phyloP scores from a whole-genome alignment of 2,888 invertebrate genomes.

The Pterostichus niger region DNA sequence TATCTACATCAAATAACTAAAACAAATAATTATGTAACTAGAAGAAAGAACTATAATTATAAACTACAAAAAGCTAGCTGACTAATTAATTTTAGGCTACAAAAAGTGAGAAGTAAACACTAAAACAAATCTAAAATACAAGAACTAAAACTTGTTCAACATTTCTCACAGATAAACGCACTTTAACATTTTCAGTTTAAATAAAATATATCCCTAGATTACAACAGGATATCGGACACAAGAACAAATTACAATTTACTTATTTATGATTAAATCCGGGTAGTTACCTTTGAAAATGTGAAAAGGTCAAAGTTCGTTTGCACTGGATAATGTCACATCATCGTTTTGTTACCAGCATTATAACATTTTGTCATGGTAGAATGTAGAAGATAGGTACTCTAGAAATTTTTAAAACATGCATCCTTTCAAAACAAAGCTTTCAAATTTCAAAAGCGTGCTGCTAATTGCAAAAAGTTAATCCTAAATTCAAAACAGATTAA shows the following conservation, averaged over 20 bases:
- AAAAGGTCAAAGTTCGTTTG: constrained; percentile 48
- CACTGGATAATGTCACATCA: constrained; percentile 50
- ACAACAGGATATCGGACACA: neutral
- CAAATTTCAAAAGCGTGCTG: constrained; percentile 15
- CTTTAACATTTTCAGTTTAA: constrained; percentile 31
- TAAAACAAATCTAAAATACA: constrained; percentile 37
- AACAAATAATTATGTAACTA: constrained; percentile 20
- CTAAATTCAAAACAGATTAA: neutral
- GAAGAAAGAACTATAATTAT: constrained; percentile 17
- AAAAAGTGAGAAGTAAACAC: constrained; percentile 48
- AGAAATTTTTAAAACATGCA: constrained; percentile 50
- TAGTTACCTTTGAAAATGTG: constrained; percentile 40
- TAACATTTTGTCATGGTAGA: constrained; percentile 58
- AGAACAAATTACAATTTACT: constrained; percentile 35
- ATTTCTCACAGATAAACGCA: constrained; percentile 8
- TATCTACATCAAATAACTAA: constrained; percentile 34
- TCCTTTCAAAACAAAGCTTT: neutral
- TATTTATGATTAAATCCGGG: constrained; percentile 29
- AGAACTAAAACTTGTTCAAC: constrained; percentile 29
- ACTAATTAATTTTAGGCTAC: constrained; percentile 2
- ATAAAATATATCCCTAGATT: constrained; percentile 33
- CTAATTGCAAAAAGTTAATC: neutral
- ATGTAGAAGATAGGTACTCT: constrained; percentile 23
- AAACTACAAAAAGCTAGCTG: constrained; percentile 25
- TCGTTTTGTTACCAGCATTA: constrained; percentile 41